phyloP scores from a whole-genome alignment of 2,113 vertebrate genomes.

The Chroicocephalus ridibundus region DNA sequence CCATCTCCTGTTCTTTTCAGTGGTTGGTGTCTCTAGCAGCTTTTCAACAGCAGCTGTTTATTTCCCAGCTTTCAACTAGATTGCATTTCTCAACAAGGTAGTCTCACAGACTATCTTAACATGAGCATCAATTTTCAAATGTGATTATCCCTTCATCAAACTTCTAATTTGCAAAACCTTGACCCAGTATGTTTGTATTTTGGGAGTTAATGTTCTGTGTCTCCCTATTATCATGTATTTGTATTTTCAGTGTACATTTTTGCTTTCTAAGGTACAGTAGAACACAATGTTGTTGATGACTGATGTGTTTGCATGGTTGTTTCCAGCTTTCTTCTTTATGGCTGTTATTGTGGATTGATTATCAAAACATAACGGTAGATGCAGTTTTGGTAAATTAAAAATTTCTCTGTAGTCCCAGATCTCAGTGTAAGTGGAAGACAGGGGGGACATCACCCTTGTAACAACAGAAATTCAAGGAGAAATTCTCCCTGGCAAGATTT shows the following conservation, averaged over 20 bases:
- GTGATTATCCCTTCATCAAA: neutral
- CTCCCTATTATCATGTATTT: neutral
- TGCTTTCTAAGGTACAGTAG: neutral
- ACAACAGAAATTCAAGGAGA: neutral
- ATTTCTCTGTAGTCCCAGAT: neutral
- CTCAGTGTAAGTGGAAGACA: neutral
- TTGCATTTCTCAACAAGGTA: neutral
- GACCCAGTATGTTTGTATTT: neutral
- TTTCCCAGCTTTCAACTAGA: neutral
- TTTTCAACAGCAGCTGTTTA: neutral
- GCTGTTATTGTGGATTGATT: neutral
- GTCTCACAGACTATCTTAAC: neutral
- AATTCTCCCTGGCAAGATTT: neutral
- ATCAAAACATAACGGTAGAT: neutral
- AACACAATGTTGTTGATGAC: neutral
- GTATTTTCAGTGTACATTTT: neutral
- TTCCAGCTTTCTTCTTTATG: neutral
- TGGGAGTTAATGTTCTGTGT: neutral
- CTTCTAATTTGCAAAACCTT: neutral
- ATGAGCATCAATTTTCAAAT: neutral
- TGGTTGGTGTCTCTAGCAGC: neutral
- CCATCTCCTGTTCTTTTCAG: neutral
- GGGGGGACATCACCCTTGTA: neutral
- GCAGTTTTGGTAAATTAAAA: neutral
- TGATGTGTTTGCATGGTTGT: neutral